These are phyloP conservation scores for Urocitellus parryii DNA, from an alignment of 2,113 vertebrate species.

Conservation along the genomic window DNA sequence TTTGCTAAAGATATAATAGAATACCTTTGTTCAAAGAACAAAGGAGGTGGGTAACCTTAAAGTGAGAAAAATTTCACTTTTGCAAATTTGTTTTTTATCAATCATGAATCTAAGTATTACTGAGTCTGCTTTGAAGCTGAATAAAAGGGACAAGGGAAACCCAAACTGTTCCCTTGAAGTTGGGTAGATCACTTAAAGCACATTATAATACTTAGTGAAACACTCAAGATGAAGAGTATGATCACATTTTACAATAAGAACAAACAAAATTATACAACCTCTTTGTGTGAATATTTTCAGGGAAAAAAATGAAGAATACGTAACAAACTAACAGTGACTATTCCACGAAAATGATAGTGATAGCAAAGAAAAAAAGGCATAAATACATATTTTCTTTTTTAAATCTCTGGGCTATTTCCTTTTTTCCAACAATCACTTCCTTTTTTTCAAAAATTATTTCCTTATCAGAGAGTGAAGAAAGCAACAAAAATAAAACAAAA, in stretches of 20 bases:
- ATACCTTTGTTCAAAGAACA: constrained; percentile 56
- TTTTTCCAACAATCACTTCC: constrained; percentile 48
- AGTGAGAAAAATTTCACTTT: constrained; percentile 52
- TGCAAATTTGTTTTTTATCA: constrained; percentile 25
- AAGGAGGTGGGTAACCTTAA: constrained; percentile 2
- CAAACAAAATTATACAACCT: constrained; percentile 14
- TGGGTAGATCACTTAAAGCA: constrained; percentile 42
- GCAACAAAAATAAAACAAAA: not conserved
- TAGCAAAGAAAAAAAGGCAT: constrained; percentile 5
- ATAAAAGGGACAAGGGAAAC: constrained; percentile 3
- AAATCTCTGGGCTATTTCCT: constrained; percentile 54
- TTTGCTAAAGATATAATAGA: constrained; percentile 11
- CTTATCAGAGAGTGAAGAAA: not conserved
- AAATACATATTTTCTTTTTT: not conserved
- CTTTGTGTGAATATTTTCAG: constrained; percentile 40
- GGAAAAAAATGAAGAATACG: constrained; percentile 14
- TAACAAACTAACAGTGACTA: not conserved
- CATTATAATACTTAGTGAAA: constrained; percentile 44
- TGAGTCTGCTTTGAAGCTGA: constrained; percentile 49
- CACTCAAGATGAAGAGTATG: constrained; percentile 33
- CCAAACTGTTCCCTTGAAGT: constrained; percentile 44
- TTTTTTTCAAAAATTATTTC: constrained; percentile 25
- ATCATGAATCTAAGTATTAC: constrained; percentile 35
- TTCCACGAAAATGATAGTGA: not conserved
- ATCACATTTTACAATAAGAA: constrained; percentile 53